phyloP scores from a whole-genome alignment of 35 echinoderm and acorn worm species.

The Strongylocentrotus purpuratus region DNA sequence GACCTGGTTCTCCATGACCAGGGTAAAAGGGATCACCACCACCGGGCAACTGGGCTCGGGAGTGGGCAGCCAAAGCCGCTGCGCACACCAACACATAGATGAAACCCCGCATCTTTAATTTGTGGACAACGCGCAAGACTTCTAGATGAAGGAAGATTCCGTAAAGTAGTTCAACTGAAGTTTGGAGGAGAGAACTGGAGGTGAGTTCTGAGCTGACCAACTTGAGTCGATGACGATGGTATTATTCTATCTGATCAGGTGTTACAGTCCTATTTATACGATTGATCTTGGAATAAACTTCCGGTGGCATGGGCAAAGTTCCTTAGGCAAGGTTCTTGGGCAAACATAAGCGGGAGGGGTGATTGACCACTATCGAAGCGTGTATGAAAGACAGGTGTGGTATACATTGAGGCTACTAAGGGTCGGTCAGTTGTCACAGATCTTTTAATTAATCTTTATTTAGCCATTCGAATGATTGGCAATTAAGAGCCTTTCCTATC shows the following conservation, averaged over 20 bases:
- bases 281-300: neutral
- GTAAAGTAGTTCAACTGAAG: neutral
- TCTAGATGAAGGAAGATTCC: neutral
- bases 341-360: neutral
- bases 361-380: neutral
- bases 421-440: neutral
- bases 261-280: neutral
- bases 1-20: neutral
- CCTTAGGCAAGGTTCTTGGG: neutral
- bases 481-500: neutral
- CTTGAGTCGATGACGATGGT: neutral
- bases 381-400: neutral
- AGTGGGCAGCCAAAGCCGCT: neutral
- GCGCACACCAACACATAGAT: neutral
- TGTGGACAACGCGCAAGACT: neutral
- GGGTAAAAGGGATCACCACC: neutral
- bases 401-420: neutral
- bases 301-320: neutral
- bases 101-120: neutral
- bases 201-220: neutral
- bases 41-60: neutral
- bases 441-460: neutral
- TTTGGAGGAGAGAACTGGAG: neutral
- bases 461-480: neutral
- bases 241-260: neutral